Base-by-base conservation (phyloP, 2,797 vertebrate species). In the Melopsittacus undulatus region DNA sequence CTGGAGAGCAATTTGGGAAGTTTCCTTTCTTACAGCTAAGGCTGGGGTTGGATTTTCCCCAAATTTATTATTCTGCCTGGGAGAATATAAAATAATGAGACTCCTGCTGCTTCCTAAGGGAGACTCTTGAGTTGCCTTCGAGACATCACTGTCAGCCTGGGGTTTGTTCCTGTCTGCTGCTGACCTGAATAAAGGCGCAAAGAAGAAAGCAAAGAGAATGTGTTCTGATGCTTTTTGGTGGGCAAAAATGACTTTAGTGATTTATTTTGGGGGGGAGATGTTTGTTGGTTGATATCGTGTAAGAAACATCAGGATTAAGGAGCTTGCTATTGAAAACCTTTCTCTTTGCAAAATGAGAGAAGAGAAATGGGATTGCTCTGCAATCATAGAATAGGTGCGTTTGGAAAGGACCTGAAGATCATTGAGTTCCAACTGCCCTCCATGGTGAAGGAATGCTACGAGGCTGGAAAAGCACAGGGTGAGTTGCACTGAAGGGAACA, bases 71-170 rank as follows among this genome's bases (percentile, higher is more conserved):
- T 97, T 90, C 94, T 94, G 86, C 92, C 86, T 24, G 13, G 72
- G 68, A 94, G 90, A 90, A 94, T 83, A 90, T 90, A 94, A 94
- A 96, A 95, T 91, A 96, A 94, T 95, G 95, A 94, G 90, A 70
- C 70, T 95, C 64, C 77, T 70, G 67, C 83, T 67, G 75, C 68
- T 83, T 94, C 94, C 91, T 90, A 11, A 26, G 83, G 91, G 92
- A 90, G 38, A 40, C 24, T 49, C 63, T 61, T 75, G 66, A 92
- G 94, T 94, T 95, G 87, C 94, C 82, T 94, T 92, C n/a, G 92
- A 90, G 92, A 91, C 69, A 77, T 79, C 74, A 57, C 63, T 89
- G 80, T 94, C 90, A 91, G 81, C 74, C 75, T 51, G 54, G 93
- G 56, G 3, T 48, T 79, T 83, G 84, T 80, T 70, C 22, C 72